Evolutionary conservation across 2,888 invertebrate species (phyloP).

Genomic region (Ptycholaimellus sp.): DNA sequence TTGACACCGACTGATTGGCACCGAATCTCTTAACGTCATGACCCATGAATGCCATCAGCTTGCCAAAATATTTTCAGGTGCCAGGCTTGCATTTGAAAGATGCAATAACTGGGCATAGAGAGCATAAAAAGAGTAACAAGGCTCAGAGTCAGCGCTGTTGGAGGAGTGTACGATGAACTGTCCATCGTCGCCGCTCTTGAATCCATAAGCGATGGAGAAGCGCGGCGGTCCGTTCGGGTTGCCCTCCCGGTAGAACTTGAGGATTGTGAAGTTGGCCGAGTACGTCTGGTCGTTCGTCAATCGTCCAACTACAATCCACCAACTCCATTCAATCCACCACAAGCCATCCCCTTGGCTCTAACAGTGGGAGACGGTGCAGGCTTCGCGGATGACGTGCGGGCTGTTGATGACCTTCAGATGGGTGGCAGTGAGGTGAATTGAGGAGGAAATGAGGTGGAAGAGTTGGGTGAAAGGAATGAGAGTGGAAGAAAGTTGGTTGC

Average conservation of each 20-base stretch:
- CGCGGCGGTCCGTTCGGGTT: constrained; percentile 25
- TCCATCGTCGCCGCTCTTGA: constrained; percentile 25
- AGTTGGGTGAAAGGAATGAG: neutral
- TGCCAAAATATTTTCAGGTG: too few relatives aligned
- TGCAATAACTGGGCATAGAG: too few relatives aligned
- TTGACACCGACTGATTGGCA: too few relatives aligned
- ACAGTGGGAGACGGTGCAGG: constrained; percentile 26
- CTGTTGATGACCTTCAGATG: constrained; percentile 22
- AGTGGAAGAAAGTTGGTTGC: neutral
- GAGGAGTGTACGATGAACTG: constrained; percentile 25
- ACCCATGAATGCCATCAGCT: too few relatives aligned
- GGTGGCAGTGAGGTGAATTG: neutral
- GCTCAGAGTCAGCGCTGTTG: constrained; percentile 25
- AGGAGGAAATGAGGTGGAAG: too few relatives aligned
- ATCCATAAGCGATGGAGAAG: constrained; percentile 25
- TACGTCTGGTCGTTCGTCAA: constrained; percentile 26
- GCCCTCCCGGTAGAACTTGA: constrained; percentile 26
- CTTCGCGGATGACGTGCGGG: constrained; percentile 26
- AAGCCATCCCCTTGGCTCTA: too few relatives aligned
- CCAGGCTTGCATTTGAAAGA: too few relatives aligned
- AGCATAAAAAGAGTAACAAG: constrained; percentile 13
- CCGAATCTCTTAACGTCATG: too few relatives aligned
- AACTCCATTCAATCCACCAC: too few relatives aligned
- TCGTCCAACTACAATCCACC: constrained; percentile 23
- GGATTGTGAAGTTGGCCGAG: constrained; percentile 24